These are phyloP conservation scores for Tribolium madens DNA, from an alignment of 1,140 invertebrate genomes.

Conservation along the genomic window DNA sequence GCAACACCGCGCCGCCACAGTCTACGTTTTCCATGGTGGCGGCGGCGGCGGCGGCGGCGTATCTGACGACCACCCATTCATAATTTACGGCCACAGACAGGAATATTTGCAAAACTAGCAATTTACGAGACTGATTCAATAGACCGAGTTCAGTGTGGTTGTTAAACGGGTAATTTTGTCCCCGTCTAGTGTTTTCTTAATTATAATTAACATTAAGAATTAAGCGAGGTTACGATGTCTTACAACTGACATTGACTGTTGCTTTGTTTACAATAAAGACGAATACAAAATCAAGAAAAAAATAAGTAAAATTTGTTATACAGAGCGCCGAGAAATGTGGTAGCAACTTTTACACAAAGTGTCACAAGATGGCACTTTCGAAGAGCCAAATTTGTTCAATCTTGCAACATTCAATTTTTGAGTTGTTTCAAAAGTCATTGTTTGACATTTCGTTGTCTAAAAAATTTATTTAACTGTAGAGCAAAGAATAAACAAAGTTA, in stretches of 20 bases:
- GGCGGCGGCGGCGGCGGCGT: background rate
- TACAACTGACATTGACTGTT: background rate
- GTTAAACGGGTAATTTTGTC: background rate
- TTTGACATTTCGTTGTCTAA: no score
- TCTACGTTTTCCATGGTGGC: constrained; percentile 1
- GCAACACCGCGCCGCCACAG: background rate
- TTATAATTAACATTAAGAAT: background rate
- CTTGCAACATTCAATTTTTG: no score
- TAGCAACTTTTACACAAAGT: no score
- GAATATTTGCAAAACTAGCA: background rate
- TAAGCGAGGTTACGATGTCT: background rate
- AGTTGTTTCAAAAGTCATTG: no score
- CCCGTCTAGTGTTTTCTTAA: background rate
- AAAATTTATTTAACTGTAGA: no score
- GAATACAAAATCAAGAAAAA: no score
- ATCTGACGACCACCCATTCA: constrained; percentile 9
- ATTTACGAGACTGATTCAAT: background rate
- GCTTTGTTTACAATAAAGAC: no score
- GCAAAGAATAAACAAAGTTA: no score
- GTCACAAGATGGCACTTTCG: no score
- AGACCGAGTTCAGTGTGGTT: background rate
- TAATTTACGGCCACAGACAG: background rate
- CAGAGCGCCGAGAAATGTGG: no score
- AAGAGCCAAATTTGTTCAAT: no score
- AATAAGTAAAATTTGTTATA: no score